Percentiles rank a stretch among this genome's conserved stretches.
phyloP scores from a whole-genome alignment of 2,113 vertebrate species.

The Naja naja region DNA sequence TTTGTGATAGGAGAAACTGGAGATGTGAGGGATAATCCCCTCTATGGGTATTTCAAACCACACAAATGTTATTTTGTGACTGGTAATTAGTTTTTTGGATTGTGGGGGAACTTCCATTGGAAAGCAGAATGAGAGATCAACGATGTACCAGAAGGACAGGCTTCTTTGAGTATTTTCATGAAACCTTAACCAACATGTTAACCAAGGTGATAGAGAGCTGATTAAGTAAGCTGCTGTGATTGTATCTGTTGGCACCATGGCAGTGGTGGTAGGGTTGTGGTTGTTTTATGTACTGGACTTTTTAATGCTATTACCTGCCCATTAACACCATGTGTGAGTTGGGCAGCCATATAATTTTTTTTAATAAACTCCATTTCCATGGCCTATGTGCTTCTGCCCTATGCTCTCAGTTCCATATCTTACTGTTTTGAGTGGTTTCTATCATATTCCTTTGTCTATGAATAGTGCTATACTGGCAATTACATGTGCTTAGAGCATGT shows the following conservation, averaged over 20 bases:
- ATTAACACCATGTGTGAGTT: background rate
- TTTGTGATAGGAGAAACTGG: background rate
- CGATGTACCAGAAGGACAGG: background rate
- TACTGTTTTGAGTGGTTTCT: background rate
- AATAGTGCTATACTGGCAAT: background rate
- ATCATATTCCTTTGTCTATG: background rate
- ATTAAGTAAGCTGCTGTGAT: background rate
- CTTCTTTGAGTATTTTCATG: background rate
- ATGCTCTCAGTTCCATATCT: background rate
- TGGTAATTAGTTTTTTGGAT: background rate
- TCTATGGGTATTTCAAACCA: background rate
- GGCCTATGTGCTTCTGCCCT: background rate
- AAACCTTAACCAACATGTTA: background rate
- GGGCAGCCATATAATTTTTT: background rate
- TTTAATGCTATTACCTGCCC: background rate
- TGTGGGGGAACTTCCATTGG: background rate
- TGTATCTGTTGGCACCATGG: background rate
- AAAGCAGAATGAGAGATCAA: background rate
- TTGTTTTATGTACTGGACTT: background rate
- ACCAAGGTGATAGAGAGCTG: background rate
- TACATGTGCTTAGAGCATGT: background rate
- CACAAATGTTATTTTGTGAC: background rate
- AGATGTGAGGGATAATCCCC: background rate
- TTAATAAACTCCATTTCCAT: background rate
- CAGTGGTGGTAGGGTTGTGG: background rate